phyloP scores from a whole-genome alignment of 2,888 invertebrate species.

The Mechanitis mazaeus region DNA sequence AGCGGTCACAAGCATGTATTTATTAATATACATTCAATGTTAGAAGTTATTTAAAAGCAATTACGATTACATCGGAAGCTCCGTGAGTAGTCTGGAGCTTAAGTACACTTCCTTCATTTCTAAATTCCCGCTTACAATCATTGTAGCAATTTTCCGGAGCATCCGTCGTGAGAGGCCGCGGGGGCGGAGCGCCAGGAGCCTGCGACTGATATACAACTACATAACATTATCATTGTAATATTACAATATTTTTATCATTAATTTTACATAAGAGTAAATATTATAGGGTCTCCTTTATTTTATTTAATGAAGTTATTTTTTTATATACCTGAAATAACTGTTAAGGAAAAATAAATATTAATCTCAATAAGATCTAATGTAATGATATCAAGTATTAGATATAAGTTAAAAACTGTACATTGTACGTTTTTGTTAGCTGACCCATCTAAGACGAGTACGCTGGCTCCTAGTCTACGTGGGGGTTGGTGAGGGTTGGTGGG shows the following conservation, averaged over 20 bases:
- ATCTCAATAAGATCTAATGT: too few relatives aligned
- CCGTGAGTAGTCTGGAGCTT: slow-evolving; percentile 33
- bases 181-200: slow-evolving; percentile 44
- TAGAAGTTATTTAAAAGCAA: slow-evolving; percentile 28
- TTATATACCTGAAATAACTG: too few relatives aligned
- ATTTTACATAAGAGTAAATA: too few relatives aligned
- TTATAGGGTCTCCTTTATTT: too few relatives aligned
- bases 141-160: slow-evolving; percentile 75
- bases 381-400: too few relatives aligned
- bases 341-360: too few relatives aligned
- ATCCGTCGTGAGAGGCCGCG: slow-evolving; percentile 67
- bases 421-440: too few relatives aligned
- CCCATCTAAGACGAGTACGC: not conserved
- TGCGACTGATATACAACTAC: not conserved
- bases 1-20: not conserved
- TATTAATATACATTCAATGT: slow-evolving; percentile 15
- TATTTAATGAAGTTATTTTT: too few relatives aligned
- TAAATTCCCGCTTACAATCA: slow-evolving; percentile 72
- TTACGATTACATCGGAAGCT: slow-evolving; percentile 26
- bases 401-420: too few relatives aligned
- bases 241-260: too few relatives aligned
- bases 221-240: not conserved
- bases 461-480: slow-evolving; percentile 21
- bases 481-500: slow-evolving; percentile 14
- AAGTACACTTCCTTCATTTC: slow-evolving; percentile 73